Conservation (phyloP, 2,888 invertebrate genomes). For the Loripinus fragilis region DNA sequence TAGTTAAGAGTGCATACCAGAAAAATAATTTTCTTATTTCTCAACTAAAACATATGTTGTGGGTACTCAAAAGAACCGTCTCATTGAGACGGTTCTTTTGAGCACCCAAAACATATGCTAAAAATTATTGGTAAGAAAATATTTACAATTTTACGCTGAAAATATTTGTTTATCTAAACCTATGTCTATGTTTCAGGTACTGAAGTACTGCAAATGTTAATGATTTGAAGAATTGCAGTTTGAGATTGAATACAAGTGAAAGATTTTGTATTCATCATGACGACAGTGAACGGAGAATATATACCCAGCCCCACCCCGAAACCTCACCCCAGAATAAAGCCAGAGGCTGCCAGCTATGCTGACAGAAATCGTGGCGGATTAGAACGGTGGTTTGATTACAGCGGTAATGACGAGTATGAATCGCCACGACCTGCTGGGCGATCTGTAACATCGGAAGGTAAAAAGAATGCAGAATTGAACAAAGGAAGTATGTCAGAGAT, state of each 20-base stretch:
- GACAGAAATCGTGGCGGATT: conserved; percentile 66
- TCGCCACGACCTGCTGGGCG: conserved; percentile 70
- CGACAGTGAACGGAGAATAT: conserved; percentile 66
- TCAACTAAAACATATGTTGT: too few relatives aligned
- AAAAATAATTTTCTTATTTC: too few relatives aligned
- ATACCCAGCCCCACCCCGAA: conserved; percentile 67
- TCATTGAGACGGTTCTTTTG: too few relatives aligned
- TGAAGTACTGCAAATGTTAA: neutral
- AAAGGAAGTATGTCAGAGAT: conserved; percentile 75
- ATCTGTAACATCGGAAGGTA: conserved; percentile 63
- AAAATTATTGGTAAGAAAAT: too few relatives aligned
- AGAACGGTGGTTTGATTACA: conserved; percentile 72
- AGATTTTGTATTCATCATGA: conserved; percentile 51
- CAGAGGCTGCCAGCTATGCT: conserved; percentile 72
- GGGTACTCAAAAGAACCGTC: too few relatives aligned
- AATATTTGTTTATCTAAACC: too few relatives aligned
- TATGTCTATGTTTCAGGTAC: neutral
- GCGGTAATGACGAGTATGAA: conserved; percentile 62
- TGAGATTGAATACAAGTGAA: neutral
- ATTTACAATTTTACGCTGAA: too few relatives aligned
- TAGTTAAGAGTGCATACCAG: too few relatives aligned
- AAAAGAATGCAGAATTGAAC: conserved; percentile 67
- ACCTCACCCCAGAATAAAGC: conserved; percentile 68
- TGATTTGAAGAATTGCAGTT: neutral
- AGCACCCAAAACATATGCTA: too few relatives aligned